phyloP scores from a whole-genome alignment of 2,797 vertebrate genomes.

The Galagoides demidoff region DNA sequence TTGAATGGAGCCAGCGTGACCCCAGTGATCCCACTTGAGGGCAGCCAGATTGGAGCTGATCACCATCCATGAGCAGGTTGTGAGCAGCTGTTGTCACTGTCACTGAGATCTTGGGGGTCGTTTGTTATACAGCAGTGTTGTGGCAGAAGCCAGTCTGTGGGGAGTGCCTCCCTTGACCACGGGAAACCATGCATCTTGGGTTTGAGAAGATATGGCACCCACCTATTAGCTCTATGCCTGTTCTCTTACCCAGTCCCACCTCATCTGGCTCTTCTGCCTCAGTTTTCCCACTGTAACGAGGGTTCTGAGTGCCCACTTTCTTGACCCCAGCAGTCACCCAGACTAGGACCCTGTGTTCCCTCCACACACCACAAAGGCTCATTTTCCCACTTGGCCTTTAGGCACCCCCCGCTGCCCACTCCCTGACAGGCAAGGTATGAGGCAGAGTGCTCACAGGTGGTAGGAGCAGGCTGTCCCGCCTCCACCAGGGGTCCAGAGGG shows the following conservation, averaged over 20 bases:
- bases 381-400: not conserved
- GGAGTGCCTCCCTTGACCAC: too few relatives aligned
- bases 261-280: not conserved
- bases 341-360: not conserved
- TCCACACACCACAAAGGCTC: not conserved
- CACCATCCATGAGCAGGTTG: rapidly evolving
- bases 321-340: not conserved
- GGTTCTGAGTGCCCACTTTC: not conserved
- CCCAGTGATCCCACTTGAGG: rapidly evolving
- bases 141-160: not conserved
- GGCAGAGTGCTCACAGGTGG: not conserved
- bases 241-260: not conserved
- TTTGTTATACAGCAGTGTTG: not conserved
- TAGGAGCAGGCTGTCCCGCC: not conserved
- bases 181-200: rapidly evolving
- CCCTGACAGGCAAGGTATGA: not conserved
- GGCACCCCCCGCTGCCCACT: not conserved
- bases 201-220: rapidly evolving
- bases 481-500: not conserved
- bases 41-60: not conserved
- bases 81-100: rapidly evolving
- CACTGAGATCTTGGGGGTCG: rapidly evolving
- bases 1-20: not conserved
- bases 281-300: too few relatives aligned
- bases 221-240: rapidly evolving